Evolutionary conservation across 1,140 invertebrate species (phyloP).

Genomic region (Ips typographus): DNA sequence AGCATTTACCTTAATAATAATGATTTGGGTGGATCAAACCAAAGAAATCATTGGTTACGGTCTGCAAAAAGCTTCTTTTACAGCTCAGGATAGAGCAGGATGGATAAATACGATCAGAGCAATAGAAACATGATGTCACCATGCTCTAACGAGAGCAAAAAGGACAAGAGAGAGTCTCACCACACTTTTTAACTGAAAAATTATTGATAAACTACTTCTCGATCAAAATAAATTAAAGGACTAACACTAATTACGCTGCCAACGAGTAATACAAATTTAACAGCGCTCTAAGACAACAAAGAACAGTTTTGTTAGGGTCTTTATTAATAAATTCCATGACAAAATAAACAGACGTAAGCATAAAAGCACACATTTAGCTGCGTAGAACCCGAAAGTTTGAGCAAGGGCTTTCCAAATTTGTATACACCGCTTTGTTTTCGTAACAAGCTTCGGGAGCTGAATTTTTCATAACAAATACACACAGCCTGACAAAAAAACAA

Average conservation of each 20-base stretch:
- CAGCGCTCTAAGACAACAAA: not conserved
- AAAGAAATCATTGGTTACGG: too few species aligned
- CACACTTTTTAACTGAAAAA: not conserved
- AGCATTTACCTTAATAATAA: too few species aligned
- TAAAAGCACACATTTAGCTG: slow-evolving; percentile 31
- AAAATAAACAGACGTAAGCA: slow-evolving; percentile 29
- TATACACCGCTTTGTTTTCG: not conserved
- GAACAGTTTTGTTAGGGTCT: not conserved
- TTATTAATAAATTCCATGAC: slow-evolving; percentile 30
- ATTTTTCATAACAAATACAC: too few species aligned
- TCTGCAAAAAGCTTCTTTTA: too few species aligned
- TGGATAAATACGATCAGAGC: not conserved
- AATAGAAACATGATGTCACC: too few species aligned
- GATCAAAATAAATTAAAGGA: not conserved
- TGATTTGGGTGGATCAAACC: too few species aligned
- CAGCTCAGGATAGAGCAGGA: not conserved
- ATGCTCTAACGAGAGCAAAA: not conserved
- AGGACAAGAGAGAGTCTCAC: not conserved
- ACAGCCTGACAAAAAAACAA: too few species aligned
- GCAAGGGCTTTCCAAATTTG: slow-evolving; percentile 29
- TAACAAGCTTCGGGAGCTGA: too few species aligned
- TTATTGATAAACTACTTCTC: not conserved
- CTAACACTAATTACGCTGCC: not conserved
- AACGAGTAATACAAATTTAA: not conserved
- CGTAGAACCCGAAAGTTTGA: slow-evolving; percentile 31